Evolutionary conservation across 23 tunicate genomes (phyloP).

Genomic region (Ciona savignyi): DNA sequence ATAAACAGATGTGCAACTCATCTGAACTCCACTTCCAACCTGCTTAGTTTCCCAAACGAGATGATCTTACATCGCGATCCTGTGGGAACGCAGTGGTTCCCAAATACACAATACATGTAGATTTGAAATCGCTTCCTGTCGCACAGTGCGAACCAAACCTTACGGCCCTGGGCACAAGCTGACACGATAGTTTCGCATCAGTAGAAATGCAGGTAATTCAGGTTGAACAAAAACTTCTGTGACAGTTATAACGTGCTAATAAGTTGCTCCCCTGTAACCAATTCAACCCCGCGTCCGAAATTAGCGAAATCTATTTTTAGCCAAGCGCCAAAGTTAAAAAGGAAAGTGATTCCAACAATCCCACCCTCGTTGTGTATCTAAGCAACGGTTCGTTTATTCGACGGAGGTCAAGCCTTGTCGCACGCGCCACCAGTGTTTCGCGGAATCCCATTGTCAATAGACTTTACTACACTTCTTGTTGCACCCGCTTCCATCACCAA

Average conservation of each 20-base stretch:
- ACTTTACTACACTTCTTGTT: background rate
- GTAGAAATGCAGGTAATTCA: background rate
- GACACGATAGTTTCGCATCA: background rate
- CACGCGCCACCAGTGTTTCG: slow-evolving; percentile 2
- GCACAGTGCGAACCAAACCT: background rate
- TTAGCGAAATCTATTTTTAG: no score
- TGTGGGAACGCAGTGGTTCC: background rate
- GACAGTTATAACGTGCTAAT: no score
- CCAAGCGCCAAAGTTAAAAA: no score
- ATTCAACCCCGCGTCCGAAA: no score
- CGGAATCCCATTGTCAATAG: background rate
- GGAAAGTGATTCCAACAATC: background rate
- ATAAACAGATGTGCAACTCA: background rate
- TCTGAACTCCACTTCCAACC: background rate
- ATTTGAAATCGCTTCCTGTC: background rate
- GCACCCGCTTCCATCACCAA: background rate
- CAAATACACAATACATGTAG: background rate
- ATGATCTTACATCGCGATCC: background rate
- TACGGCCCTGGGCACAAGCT: background rate
- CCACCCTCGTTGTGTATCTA: background rate
- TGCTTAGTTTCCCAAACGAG: background rate
- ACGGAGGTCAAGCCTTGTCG: background rate
- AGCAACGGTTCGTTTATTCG: background rate
- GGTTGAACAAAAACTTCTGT: no score
- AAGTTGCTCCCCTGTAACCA: no score